A percentile compares a stretch with the other conserved stretches of the same genome.
Conservation (phyloP, 2,797 vertebrate genomes). For the Catostomus latipinnis region DNA sequence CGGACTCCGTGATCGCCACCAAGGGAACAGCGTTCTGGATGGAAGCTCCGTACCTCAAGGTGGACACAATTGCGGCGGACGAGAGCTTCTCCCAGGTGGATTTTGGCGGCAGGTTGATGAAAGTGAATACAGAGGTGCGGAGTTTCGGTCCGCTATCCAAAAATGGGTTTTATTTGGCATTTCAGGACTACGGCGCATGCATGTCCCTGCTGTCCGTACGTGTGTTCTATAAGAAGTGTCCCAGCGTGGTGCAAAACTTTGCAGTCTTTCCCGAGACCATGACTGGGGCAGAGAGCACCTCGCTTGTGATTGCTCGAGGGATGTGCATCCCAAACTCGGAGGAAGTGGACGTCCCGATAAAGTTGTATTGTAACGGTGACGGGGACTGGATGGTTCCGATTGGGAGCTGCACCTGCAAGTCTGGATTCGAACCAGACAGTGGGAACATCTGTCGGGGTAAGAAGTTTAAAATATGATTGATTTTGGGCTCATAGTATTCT, state of each 20-base stretch:
- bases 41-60: constrained; percentile 97
- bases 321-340: constrained; percentile 94
- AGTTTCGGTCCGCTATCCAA: constrained; percentile 94
- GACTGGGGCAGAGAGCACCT: constrained; percentile 97
- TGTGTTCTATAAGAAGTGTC: constrained; percentile 98
- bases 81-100: constrained; percentile 99
- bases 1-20: constrained; percentile 92
- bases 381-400: constrained; percentile 99
- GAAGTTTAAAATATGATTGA: constrained; percentile 43
- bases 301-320: constrained; percentile 92
- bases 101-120: constrained; percentile 96
- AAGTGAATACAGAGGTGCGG: constrained; percentile 96
- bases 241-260: constrained; percentile 97
- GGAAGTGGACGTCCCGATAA: constrained; percentile 96
- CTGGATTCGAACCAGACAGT: constrained; percentile 95
- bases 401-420: constrained; percentile 95
- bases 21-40: constrained; percentile 97
- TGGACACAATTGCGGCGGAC: constrained; percentile 97
- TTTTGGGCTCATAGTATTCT: constrained; percentile 43
- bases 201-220: constrained; percentile 97
- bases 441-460: constrained; percentile 93
- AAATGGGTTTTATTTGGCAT: constrained; percentile 96
- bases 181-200: constrained; percentile 97
- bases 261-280: constrained; percentile 97
- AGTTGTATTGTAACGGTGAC: constrained; percentile 98